These are phyloP conservation scores for Agapetus fuscipes DNA, from an alignment of 2,888 invertebrate species.

Conservation along the genomic window DNA sequence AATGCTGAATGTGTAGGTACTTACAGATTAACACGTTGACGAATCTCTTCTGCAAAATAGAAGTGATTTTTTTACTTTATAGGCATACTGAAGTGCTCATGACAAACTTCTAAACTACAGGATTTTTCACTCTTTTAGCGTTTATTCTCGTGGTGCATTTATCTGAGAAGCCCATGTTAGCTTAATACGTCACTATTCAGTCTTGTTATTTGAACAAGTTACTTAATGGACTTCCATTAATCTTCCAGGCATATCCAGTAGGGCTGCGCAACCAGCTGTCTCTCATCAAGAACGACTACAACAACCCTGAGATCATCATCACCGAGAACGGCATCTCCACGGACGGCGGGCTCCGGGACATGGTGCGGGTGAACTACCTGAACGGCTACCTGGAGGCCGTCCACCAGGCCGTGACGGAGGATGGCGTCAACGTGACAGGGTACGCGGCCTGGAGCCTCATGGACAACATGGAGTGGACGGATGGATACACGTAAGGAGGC, in stretches of 20 bases:
- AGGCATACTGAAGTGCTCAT: too few species aligned
- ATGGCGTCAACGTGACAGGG: conserved; percentile 48
- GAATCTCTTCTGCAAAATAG: too few species aligned
- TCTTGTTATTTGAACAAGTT: too few species aligned
- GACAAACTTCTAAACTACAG: too few species aligned
- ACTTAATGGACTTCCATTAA: too few species aligned
- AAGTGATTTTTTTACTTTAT: too few species aligned
- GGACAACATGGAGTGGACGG: conserved; percentile 68
- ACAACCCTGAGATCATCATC: conserved; percentile 27
- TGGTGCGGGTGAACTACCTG: conserved; percentile 21
- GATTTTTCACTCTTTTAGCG: too few species aligned
- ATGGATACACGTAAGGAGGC: conserved; percentile 52
- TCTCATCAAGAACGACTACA: conserved; percentile 29
- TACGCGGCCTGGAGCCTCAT: conserved; percentile 66
- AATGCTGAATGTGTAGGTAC: too few species aligned
- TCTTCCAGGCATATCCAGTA: conserved; percentile 28
- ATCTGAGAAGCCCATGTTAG: too few species aligned
- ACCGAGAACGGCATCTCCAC: conserved; percentile 33
- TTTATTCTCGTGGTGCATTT: too few species aligned
- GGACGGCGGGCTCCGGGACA: conserved; percentile 23
- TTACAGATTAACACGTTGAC: too few species aligned
- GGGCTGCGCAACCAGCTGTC: conserved; percentile 31
- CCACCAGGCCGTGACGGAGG: conserved; percentile 30
- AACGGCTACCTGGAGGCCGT: conserved; percentile 24
- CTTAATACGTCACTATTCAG: too few species aligned